Evolutionary conservation across 2,797 vertebrate species (phyloP), one percentile per base, ranked within the genome.

Genomic region (Gallinago stenura): DNA sequence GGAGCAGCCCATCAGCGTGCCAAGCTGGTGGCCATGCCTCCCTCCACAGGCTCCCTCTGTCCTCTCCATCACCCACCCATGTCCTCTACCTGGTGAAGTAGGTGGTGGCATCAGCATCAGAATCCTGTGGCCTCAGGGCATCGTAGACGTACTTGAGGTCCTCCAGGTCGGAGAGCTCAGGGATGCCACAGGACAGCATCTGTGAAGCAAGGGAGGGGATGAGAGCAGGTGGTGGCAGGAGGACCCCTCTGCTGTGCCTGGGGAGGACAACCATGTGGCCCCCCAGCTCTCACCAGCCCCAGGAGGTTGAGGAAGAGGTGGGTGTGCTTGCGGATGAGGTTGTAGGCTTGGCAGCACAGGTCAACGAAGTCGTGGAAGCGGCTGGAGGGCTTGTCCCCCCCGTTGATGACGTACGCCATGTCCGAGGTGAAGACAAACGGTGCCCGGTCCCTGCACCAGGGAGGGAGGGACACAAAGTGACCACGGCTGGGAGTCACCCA

Each of bases 311-410:
- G 98, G 98, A 99, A 99, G 95, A 99, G 98, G 96, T 99, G 99
- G 57, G 99, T 98, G 97, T 99, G 99, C 95, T 99, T 99, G 97
- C 99, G 98, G 97, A 99, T 99, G 93, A 99, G 98, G 98, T 99
- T 99, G 98, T 99, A 99, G 33, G 99, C 99, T 93, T 99, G 99
- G 73, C 99, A 99, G 98, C 99, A 99, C 58, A 99, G 98, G 95
- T 99, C 99, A 21, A 99, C 99, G 41, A 99, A 99, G 96, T 99
- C 99, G 10, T 99, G 99, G 98, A 99, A 99, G 96, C 99, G 99
- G 87, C 99, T 99, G 77, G 99, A 99, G 11, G 99, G 99, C 56
- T 99, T 99, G 98, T 99, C 99, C 24, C 99, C 99, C 0, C 99
- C 99, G 2, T 99, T 99, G 97, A 99, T 99, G 95, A 99, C 99